Percentiles rank a stretch among this genome's conserved stretches.
Evolutionary conservation across 2,888 invertebrate species (phyloP).

Genomic region (Asteroscopus sphinx): DNA sequence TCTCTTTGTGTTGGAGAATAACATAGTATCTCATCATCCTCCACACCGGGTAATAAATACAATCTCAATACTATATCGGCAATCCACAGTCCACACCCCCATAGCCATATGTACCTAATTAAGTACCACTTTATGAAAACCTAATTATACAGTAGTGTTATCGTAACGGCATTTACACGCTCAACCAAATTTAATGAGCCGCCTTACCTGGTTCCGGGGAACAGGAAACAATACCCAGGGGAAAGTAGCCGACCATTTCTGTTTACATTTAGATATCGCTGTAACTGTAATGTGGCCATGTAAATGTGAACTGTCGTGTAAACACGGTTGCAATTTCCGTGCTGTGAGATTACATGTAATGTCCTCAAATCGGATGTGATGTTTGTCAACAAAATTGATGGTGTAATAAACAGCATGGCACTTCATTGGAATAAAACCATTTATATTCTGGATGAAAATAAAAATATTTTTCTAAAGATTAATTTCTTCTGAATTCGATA

Average conservation of each 20-base stretch:
- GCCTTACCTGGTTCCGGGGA: slow-evolving; percentile 63
- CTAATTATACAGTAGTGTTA: slow-evolving; percentile 48
- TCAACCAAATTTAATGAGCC: slow-evolving; percentile 53
- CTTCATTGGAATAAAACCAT: no score
- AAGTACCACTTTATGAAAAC: slow-evolving; percentile 40
- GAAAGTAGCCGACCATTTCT: slow-evolving; percentile 64
- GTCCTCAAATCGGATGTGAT: no score
- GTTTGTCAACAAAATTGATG: no score
- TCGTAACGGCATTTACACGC: slow-evolving; percentile 48
- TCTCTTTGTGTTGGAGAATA: no score
- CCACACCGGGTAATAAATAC: slow-evolving; percentile 4
- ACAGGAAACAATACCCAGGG: slow-evolving; percentile 68
- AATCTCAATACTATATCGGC: slow-evolving; percentile 3
- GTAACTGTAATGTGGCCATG: slow-evolving; percentile 54
- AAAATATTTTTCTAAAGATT: no score
- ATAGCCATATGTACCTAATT: slow-evolving; percentile 31
- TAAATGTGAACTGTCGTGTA: slow-evolving; percentile 20
- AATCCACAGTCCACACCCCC: slow-evolving; percentile 9
- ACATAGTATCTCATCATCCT: no score
- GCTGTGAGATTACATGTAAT: no score
- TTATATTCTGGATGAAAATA: no score
- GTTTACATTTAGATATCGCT: slow-evolving; percentile 68
- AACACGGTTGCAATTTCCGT: slow-evolving; percentile 4
- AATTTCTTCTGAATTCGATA: no score
- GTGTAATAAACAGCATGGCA: no score